phyloP scores from a whole-genome alignment of 2,888 invertebrate species.

The Empis stercorea region DNA sequence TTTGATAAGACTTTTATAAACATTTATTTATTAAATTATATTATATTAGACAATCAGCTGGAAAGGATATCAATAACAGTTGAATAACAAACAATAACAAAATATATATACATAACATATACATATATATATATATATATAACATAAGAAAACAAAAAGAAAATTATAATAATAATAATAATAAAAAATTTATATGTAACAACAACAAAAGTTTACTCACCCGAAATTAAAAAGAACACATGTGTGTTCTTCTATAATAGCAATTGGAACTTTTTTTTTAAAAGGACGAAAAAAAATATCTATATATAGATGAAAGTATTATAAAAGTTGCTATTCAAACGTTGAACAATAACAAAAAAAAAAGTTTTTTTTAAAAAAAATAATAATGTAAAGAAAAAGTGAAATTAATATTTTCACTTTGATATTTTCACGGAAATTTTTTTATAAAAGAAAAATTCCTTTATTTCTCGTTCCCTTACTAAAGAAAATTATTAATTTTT shows the following conservation, averaged over 20 bases:
- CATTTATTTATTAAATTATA: too few relatives aligned
- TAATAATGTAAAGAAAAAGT: background rate
- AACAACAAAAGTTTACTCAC: conserved; percentile 1
- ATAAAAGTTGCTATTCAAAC: too few relatives aligned
- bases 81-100: too few relatives aligned
- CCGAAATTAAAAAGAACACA: conserved; percentile 3
- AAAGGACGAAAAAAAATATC: background rate
- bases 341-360: background rate
- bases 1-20: too few relatives aligned
- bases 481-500: background rate
- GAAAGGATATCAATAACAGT: too few relatives aligned
- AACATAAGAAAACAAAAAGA: too few relatives aligned
- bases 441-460: too few relatives aligned
- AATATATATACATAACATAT: background rate
- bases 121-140: background rate
- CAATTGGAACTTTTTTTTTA: background rate
- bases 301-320: too few relatives aligned
- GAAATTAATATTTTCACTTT: background rate
- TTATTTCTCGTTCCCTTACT: too few relatives aligned
- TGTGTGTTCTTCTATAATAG: background rate
- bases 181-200: too few relatives aligned
- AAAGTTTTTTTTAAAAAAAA: too few relatives aligned
- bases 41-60: too few relatives aligned
- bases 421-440: background rate
- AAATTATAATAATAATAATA: background rate